phyloP scores from a whole-genome alignment of 2,113 vertebrate genomes.

The Indri indri region DNA sequence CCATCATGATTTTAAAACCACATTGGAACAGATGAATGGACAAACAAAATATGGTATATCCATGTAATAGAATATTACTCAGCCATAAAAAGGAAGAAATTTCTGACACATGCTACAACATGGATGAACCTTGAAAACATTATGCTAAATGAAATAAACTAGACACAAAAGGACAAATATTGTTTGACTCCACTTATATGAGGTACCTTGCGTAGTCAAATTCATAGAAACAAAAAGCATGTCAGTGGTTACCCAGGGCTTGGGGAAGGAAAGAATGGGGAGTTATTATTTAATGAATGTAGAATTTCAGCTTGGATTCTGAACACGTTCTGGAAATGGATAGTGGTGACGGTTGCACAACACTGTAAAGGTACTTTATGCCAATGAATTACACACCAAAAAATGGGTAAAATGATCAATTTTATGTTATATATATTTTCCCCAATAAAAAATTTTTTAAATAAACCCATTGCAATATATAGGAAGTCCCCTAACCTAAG shows the following conservation, averaged over 20 bases:
- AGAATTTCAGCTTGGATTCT: background rate
- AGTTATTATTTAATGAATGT: background rate
- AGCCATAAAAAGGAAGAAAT: background rate
- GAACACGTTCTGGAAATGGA: background rate
- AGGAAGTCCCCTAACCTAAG: background rate
- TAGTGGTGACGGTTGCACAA: background rate
- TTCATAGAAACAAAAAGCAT: background rate
- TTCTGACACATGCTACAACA: background rate
- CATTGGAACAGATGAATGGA: background rate
- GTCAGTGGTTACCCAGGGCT: background rate
- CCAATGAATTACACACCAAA: background rate
- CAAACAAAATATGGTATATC: background rate
- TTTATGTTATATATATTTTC: background rate
- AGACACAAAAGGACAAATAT: background rate
- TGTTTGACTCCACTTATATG: background rate
- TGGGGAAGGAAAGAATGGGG: background rate
- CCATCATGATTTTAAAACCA: background rate
- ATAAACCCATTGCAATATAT: background rate
- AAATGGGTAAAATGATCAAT: background rate
- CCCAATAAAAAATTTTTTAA: background rate
- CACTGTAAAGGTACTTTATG: background rate
- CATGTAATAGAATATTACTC: background rate
- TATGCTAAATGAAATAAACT: background rate
- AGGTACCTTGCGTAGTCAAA: background rate
- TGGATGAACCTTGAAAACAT: background rate